These are phyloP conservation scores for Tenrec ecaudatus DNA, from an alignment of 2,113 vertebrate genomes.

Conservation along the genomic window DNA sequence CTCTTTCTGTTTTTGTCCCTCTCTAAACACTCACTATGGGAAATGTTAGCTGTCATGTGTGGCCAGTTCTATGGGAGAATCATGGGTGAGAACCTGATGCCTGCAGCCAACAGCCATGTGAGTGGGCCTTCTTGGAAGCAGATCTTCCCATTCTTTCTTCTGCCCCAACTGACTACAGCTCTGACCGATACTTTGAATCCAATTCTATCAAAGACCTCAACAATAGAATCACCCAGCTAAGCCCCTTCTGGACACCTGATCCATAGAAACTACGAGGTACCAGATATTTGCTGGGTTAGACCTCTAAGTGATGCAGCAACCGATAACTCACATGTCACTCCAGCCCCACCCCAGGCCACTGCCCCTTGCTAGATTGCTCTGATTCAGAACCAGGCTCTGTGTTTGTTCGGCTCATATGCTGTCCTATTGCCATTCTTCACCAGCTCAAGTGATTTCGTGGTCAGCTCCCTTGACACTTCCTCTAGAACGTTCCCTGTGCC, in stretches of 20 bases:
- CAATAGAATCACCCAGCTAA: conserved; percentile 15
- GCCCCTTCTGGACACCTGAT: neutral
- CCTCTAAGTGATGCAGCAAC: neutral
- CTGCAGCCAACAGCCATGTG: neutral
- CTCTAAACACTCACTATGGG: neutral
- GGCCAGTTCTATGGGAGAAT: neutral
- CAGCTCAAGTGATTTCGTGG: neutral
- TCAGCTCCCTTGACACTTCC: neutral
- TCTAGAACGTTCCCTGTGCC: neutral
- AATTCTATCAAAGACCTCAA: neutral
- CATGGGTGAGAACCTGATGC: neutral
- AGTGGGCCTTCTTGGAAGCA: neutral
- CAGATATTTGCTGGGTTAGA: neutral
- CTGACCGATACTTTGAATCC: neutral
- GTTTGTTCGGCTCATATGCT: neutral
- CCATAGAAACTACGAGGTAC: neutral
- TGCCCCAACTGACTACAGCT: neutral
- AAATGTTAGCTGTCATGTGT: neutral
- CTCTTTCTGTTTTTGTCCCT: neutral
- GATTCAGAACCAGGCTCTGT: neutral
- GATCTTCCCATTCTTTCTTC: neutral
- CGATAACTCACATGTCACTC: neutral
- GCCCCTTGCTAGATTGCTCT: neutral
- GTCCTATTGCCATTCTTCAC: neutral
- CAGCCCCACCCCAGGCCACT: neutral